phyloP scores from a whole-genome alignment of 2,888 invertebrate species.

The Eulithis prunata region DNA sequence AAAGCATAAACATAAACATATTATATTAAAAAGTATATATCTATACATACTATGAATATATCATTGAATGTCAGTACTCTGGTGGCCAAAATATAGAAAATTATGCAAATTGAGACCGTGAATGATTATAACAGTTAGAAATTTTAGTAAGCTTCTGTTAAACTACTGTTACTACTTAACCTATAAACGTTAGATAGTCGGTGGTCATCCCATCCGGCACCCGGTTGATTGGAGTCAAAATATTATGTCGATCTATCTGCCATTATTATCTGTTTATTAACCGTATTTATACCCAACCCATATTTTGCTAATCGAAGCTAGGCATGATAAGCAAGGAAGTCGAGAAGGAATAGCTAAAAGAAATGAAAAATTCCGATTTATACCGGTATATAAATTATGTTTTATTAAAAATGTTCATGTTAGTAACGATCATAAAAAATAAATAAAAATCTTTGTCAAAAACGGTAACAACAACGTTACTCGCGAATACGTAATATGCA shows the following conservation, averaged over 20 bases:
- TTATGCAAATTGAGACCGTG: conserved; percentile 47
- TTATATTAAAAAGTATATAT: background rate
- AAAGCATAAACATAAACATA: background rate
- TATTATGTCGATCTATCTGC: background rate
- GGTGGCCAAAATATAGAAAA: conserved; percentile 14
- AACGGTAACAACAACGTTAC: conserved; percentile 64
- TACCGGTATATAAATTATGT: conserved; percentile 82
- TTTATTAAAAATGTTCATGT: conserved; percentile 79
- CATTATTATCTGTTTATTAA: background rate
- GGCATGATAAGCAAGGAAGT: conserved; percentile 34
- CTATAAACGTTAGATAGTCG: no score
- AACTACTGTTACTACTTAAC: background rate
- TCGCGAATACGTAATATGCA: conserved; percentile 80
- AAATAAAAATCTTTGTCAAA: conserved; percentile 82
- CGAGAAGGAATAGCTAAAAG: conserved; percentile 36
- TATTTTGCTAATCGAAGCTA: conserved; percentile 7
- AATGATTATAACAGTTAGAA: conserved; percentile 47
- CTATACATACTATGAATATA: background rate
- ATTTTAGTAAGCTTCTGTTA: conserved; percentile 37
- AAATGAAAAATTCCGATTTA: conserved; percentile 61
- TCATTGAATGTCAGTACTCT: background rate
- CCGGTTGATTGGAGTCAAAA: background rate
- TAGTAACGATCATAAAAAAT: conserved; percentile 78
- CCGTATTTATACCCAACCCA: background rate
- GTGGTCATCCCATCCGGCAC: background rate